Conservation (phyloP, 2,113 vertebrate genomes). For the Mixornis gularis region DNA sequence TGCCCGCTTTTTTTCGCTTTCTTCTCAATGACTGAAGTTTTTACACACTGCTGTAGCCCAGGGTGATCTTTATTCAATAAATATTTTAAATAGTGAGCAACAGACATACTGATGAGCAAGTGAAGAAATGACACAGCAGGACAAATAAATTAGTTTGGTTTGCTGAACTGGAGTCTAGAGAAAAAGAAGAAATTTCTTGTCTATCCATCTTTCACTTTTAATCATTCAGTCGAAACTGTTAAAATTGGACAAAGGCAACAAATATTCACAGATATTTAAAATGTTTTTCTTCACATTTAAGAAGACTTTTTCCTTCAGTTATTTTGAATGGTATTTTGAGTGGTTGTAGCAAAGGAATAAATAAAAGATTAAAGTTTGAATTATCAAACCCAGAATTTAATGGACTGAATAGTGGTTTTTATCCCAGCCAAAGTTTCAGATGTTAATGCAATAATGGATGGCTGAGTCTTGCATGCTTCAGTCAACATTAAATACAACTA, state of each 20-base stretch:
- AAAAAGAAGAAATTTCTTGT: not conserved
- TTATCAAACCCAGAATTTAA: not conserved
- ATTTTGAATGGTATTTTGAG: not conserved
- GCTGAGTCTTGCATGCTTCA: not conserved
- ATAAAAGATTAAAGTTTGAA: not conserved
- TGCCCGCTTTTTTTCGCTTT: not conserved
- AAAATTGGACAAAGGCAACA: not conserved
- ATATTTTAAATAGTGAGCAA: not conserved
- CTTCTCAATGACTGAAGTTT: not conserved
- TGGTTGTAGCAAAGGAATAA: not conserved
- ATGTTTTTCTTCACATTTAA: not conserved
- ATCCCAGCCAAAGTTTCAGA: not conserved
- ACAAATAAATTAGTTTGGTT: not conserved
- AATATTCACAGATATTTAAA: not conserved
- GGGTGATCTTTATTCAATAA: not conserved
- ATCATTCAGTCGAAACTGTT: not conserved
- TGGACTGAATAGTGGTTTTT: not conserved
- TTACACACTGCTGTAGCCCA: not conserved
- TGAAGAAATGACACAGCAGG: not conserved
- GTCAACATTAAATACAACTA: not conserved
- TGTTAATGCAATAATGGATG: not conserved
- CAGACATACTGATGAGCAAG: not conserved
- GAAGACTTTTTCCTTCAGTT: not conserved
- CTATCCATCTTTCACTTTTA: not conserved
- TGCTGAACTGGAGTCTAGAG: not conserved